Evolutionary conservation across 2,113 vertebrate genomes (phyloP).

Genomic region (Pygoscelis adeliae): DNA sequence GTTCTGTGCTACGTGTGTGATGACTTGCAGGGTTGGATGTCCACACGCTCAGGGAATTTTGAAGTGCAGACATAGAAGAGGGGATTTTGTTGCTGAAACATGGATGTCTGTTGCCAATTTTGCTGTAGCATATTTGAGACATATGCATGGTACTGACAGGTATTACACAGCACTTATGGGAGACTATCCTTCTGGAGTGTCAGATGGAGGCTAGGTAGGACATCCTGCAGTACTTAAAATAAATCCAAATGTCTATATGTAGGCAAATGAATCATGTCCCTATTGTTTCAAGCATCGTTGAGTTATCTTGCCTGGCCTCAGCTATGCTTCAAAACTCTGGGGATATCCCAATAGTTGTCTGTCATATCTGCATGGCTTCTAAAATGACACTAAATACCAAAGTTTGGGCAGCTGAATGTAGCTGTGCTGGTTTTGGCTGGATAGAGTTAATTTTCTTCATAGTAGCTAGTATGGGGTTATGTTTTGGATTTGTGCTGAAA

Average conservation of each 20-base stretch:
- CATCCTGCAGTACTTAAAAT: background rate
- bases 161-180: background rate
- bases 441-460: too few relatives aligned
- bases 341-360: background rate
- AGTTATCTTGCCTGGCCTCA: background rate
- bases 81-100: constrained; percentile 35
- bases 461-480: too few relatives aligned
- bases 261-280: background rate
- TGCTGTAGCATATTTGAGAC: background rate
- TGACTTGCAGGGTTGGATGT: background rate
- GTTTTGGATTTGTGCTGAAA: too few relatives aligned
- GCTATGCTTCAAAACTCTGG: background rate
- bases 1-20: background rate
- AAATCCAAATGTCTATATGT: background rate
- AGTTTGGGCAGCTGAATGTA: background rate
- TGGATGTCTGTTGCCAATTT: background rate
- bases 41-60: background rate
- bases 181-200: constrained; percentile 7
- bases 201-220: constrained; percentile 8
- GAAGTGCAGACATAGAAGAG: background rate
- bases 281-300: background rate
- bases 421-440: too few relatives aligned
- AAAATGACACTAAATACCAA: background rate
- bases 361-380: background rate
- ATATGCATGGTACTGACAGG: background rate